phyloP scores from a whole-genome alignment of 1,140 invertebrate species.

The Danaus melanippus region DNA sequence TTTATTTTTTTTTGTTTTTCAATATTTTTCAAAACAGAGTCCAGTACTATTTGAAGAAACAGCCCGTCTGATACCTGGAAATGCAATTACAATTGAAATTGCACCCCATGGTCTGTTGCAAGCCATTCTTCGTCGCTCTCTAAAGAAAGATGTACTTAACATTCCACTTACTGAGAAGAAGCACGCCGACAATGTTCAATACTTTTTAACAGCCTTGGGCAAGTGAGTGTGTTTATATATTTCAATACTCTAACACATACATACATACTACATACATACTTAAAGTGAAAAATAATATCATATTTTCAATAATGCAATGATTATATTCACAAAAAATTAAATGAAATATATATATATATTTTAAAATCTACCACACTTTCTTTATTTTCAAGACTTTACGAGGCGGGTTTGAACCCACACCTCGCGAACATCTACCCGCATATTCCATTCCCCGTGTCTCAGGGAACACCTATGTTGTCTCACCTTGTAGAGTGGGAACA shows the following conservation, averaged over 20 bases:
- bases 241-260: no score
- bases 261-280: not conserved
- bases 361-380: no score
- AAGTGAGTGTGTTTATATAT: constrained; percentile 66
- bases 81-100: constrained; percentile 86
- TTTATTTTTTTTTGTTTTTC: not conserved
- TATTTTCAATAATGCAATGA: no score
- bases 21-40: constrained; percentile 45
- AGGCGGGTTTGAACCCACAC: constrained; percentile 62
- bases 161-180: constrained; percentile 86
- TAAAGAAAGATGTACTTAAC: constrained; percentile 76
- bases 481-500: constrained; percentile 93
- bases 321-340: no score
- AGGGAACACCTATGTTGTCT: constrained; percentile 83
- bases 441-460: constrained; percentile 84
- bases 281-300: not conserved
- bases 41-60: constrained; percentile 92
- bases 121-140: constrained; percentile 77
- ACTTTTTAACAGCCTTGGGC: constrained; percentile 82
- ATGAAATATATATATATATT: no score
- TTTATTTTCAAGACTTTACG: constrained; percentile 51
- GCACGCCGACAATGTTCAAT: constrained; percentile 79
- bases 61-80: constrained; percentile 80
- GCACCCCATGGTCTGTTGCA: constrained; percentile 88
- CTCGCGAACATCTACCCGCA: constrained; percentile 74